Evolutionary conservation across 2,113 vertebrate species (phyloP).

Genomic region (Chelonoidis abingdonii): DNA sequence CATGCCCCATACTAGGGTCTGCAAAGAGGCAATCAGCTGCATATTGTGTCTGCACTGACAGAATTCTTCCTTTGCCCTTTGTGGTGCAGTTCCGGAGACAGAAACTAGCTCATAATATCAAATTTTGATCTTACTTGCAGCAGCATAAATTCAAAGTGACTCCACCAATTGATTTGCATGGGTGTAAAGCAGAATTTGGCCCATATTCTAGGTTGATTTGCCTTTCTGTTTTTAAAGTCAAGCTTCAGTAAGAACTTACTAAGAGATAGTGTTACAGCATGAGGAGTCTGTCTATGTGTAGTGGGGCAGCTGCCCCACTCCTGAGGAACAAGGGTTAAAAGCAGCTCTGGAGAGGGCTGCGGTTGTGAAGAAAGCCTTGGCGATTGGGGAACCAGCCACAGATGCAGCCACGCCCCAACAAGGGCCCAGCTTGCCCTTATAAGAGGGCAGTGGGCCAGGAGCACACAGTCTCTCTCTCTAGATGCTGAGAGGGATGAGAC

Average conservation of each 20-base stretch:
- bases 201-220: background rate
- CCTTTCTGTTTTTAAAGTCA: background rate
- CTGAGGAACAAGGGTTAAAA: no score
- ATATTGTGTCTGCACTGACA: accelerated
- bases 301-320: no score
- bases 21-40: accelerated
- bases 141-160: background rate
- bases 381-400: no score
- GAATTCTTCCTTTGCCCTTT: background rate
- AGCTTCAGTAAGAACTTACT: background rate
- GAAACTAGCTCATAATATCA: background rate
- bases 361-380: no score
- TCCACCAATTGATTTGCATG: background rate
- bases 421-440: no score
- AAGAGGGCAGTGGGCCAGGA: no score
- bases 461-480: no score
- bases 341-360: no score
- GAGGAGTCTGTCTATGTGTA: background rate
- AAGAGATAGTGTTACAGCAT: background rate
- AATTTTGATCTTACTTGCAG: background rate
- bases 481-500: no score
- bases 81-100: background rate
- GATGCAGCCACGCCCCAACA: no score
- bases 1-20: background rate
- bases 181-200: background rate